A percentile compares a stretch with the other conserved stretches of the same genome.
Conservation (phyloP, 1,140 invertebrate species). For the Microplitis demolitor region DNA sequence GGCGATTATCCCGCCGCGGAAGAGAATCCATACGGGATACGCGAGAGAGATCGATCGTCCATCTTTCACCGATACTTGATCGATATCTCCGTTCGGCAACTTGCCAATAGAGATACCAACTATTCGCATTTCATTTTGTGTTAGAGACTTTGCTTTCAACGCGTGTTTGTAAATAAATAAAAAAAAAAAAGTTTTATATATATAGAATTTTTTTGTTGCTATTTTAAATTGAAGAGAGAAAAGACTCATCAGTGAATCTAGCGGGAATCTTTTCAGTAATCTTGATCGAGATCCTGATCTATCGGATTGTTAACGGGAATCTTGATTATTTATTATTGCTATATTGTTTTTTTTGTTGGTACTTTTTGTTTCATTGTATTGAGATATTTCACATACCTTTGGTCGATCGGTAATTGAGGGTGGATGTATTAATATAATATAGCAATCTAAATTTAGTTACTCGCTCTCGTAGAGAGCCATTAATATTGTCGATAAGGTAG, state of each 20-base stretch:
- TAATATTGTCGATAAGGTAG: constrained; percentile 46
- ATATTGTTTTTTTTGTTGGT: background rate
- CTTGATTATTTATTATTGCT: background rate
- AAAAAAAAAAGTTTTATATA: too few relatives aligned
- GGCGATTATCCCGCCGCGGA: constrained; percentile 12
- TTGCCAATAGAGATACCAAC: constrained; percentile 19
- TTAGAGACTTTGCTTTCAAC: background rate
- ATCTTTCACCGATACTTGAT: constrained; percentile 17
- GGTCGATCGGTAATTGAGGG: background rate
- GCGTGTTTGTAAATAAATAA: background rate
- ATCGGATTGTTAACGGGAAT: constrained; percentile 20
- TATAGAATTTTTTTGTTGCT: background rate
- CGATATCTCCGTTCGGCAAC: constrained; percentile 21
- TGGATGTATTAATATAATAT: background rate
- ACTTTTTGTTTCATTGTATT: background rate
- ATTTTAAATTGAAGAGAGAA: constrained; percentile 4
- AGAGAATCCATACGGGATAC: background rate
- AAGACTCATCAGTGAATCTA: constrained; percentile 12
- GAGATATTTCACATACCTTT: background rate
- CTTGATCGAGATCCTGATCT: constrained; percentile 20
- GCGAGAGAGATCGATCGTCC: constrained; percentile 12
- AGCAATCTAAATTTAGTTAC: background rate
- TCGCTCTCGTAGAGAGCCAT: constrained; percentile 27
- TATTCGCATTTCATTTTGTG: constrained; percentile 24
- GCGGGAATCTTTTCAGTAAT: constrained; percentile 13